Base-by-base conservation (phyloP, 2,113 vertebrate genomes). In the Ptilorrhoa leucosticta region DNA sequence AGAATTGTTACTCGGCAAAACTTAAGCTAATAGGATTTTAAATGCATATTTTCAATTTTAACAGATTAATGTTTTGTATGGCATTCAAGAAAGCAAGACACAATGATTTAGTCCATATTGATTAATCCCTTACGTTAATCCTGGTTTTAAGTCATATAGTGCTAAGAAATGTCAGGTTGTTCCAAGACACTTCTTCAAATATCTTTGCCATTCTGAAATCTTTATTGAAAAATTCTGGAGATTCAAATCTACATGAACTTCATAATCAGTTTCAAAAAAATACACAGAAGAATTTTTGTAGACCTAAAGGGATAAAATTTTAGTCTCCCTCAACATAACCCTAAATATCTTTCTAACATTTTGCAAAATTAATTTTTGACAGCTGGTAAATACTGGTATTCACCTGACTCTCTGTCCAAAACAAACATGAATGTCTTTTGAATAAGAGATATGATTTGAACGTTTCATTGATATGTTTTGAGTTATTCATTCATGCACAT, bases 331-430 rank as follows among this genome's bases (percentile, higher is more conserved):
- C 40, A 51, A 22, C 47, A 64, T 30, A 78, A 50, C 3, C 4
- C 42, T 72, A 50, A 64, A 13, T 60, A 42, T 51, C 30, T 65
- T 61, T 48, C 40, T 31, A 66, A 12, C 16, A 27, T 70, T 96
- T 94, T 91, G 33, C 30, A 96, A 96, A 75, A 95, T 24, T 31
- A 39, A 87, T 95, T 97, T 96, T 96, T 96, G 89, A 90, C 84
- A 87, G 48, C 35, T 61, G 58, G 37, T 95, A 86, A 54, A 61
- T 63, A 20, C 13, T 83, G 28, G 8, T 92, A 94, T 83, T 90
- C 79, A 93, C 23, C 37, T 95, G 80, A 70, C 44, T 78, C 68
- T 90, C 13, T 51, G 37, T 65, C 83, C 53, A 93, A 95, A 71
- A 10, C 11, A 83, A 93, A 66, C n/a, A 72, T 2, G 0, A 53